A percentile compares a stretch with the other conserved stretches of the same genome.
These are phyloP conservation scores for Theretra japonica DNA, from an alignment of 2,888 invertebrate species.

Conservation along the genomic window DNA sequence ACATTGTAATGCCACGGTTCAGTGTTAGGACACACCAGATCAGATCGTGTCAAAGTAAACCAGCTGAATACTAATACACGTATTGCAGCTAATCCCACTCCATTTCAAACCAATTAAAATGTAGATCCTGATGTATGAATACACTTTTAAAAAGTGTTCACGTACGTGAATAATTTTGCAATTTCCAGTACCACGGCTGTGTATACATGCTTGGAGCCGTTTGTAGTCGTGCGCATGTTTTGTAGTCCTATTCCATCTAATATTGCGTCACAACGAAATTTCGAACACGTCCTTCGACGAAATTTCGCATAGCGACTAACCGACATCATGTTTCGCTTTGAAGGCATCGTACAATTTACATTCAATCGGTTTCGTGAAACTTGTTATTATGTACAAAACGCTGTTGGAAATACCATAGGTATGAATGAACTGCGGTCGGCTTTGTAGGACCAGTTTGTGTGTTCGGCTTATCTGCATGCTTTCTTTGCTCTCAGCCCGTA, in stretches of 20 bases:
- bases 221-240: slow-evolving; percentile 57
- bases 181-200: slow-evolving; percentile 49
- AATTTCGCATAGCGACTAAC: slow-evolving; percentile 46
- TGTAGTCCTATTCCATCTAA: slow-evolving; percentile 51
- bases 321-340: slow-evolving; percentile 37
- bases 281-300: slow-evolving; percentile 51
- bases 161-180: slow-evolving; percentile 49
- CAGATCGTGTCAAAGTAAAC: slow-evolving; percentile 18
- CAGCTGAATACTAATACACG: slow-evolving; percentile 23
- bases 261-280: slow-evolving; percentile 51
- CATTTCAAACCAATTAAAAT: slow-evolving; percentile 30
- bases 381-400: slow-evolving; percentile 47
- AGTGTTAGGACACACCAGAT: slow-evolving; percentile 21
- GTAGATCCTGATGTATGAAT: slow-evolving; percentile 18
- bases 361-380: slow-evolving; percentile 56
- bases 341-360: slow-evolving; percentile 50
- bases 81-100: slow-evolving; percentile 21
- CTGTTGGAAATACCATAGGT: slow-evolving; percentile 51
- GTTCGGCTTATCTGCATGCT: slow-evolving; percentile 37
- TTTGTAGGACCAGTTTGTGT: slow-evolving; percentile 41
- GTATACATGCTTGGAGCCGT: slow-evolving; percentile 44
- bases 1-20: slow-evolving; percentile 14
- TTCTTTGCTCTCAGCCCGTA: slow-evolving; percentile 31
- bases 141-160: slow-evolving; percentile 40
- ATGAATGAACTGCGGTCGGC: slow-evolving; percentile 47